A percentile compares a stretch with the other conserved stretches of the same genome.
Conservation (phyloP, 2,888 invertebrate genomes). For the Catocala fraxini region DNA sequence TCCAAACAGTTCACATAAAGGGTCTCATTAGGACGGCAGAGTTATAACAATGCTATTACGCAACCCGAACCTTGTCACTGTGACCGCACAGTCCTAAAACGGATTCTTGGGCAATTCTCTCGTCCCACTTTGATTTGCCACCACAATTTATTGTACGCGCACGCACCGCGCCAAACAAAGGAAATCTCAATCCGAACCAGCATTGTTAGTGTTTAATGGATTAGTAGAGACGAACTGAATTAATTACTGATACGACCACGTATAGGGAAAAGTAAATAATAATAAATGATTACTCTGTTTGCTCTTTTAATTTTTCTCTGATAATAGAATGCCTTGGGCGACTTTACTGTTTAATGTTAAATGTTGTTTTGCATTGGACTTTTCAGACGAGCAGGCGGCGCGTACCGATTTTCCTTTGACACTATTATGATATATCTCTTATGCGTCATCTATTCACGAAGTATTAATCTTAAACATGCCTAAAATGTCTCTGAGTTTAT, state of each 20-base stretch:
- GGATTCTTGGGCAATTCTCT: constrained; percentile 60
- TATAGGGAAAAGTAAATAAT: constrained; percentile 3
- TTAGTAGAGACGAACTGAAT: constrained; percentile 24
- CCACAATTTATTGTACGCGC: constrained; percentile 52
- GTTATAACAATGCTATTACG: constrained; percentile 61
- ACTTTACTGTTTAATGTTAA: no score
- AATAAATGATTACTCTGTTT: neutral
- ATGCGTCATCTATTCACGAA: no score
- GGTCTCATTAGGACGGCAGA: constrained; percentile 53
- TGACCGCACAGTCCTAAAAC: constrained; percentile 59
- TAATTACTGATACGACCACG: constrained; percentile 27
- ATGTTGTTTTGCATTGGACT: no score
- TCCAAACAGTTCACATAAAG: constrained; percentile 44
- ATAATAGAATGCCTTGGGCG: no score
- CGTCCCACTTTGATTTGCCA: constrained; percentile 58
- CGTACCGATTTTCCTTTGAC: no score
- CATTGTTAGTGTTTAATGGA: constrained; percentile 39
- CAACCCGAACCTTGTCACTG: constrained; percentile 55
- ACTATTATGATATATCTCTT: no score
- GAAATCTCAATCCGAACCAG: constrained; percentile 34
- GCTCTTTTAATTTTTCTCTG: no score
- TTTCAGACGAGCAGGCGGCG: no score
- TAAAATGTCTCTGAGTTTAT: no score
- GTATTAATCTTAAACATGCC: no score
- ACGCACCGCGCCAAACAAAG: constrained; percentile 41